Evolutionary conservation across 2,797 vertebrate species (phyloP), one percentile per base, ranked within the genome.

Genomic region (Acrossocheilus wenchowensis): DNA sequence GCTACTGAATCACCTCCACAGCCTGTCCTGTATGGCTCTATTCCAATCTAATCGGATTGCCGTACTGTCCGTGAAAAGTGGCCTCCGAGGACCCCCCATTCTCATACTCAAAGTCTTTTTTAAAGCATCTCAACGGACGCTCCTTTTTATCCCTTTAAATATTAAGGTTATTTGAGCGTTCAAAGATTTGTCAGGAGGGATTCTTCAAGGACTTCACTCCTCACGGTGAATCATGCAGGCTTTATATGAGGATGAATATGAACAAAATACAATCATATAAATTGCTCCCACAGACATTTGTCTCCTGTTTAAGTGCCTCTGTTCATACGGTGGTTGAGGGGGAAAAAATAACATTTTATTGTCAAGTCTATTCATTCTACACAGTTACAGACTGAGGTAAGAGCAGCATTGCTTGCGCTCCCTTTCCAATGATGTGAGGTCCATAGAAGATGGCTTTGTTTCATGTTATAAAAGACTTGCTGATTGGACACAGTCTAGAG

Each of bases 1-100:
- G 89, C 91, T 78, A 81, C 71, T 86, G 48, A 85, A 79, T 88
- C 88, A 91, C 92, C 88, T 86, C 88, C 80, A 91, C 89, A 90
- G 90, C 88, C 90, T 90, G 91, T 93, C 90, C 50, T 88, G 82
- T 87, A 87, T 89, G 83, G 85, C 89, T 91, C 90, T 91, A 88
- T 94, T 94, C 90, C 92, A 92, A 93, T 91, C 91, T 92, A 94
- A 94, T 93, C 85, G 41, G 87, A 92, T 92, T 94, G 91, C 88
- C 87, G 78, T 87, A 88, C 89, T 91, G 91, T 94, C 91, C 91
- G 78, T 90, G 90, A 88, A 91, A 90, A 94, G 89, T 92, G 89
- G 91, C 84, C 93, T 91, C 93, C n/a, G 87, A 92, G 92, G 93
- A 92, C 88, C 84, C 87, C 88, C 92, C 89, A 88, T 71, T 90